Percentiles rank a stretch among this genome's conserved stretches.
phyloP scores from a whole-genome alignment of 2,797 vertebrate genomes.

The Sebastolobus alascanus region DNA sequence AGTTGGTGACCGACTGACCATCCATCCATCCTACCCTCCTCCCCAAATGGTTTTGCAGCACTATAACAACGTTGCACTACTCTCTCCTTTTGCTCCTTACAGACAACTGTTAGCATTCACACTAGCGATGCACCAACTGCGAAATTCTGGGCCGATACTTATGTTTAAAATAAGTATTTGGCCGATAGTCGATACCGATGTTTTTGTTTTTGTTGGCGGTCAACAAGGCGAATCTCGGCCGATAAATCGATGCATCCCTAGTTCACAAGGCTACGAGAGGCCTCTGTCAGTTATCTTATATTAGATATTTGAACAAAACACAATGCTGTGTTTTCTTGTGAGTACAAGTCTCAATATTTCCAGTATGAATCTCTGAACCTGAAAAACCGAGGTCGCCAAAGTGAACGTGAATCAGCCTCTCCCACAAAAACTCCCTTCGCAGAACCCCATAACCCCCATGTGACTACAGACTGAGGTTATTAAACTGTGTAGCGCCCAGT shows the following conservation, averaged over 20 bases:
- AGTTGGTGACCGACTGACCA: neutral
- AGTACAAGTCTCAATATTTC: neutral
- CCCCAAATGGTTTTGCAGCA: neutral
- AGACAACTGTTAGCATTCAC: neutral
- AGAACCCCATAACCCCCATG: neutral
- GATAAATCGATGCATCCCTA: too few species aligned
- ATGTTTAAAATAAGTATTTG: too few species aligned
- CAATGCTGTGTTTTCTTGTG: neutral
- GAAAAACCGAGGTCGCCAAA: neutral
- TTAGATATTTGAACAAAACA: neutral
- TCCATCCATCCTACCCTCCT: neutral
- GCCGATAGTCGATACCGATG: too few species aligned
- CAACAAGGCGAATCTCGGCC: too few species aligned
- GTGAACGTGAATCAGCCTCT: constrained; percentile 5
- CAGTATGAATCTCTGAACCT: neutral
- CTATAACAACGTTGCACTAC: too few species aligned
- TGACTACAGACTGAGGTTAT: neutral
- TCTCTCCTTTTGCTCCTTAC: neutral
- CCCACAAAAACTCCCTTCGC: neutral
- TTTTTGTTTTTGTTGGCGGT: too few species aligned
- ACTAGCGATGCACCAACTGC: too few species aligned
- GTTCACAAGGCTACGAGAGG: too few species aligned
- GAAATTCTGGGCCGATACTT: too few species aligned
- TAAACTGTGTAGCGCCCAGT: neutral
- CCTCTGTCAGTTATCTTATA: too few species aligned